phyloP scores from a whole-genome alignment of 2,797 vertebrate species.

The Gastrophryne carolinensis region DNA sequence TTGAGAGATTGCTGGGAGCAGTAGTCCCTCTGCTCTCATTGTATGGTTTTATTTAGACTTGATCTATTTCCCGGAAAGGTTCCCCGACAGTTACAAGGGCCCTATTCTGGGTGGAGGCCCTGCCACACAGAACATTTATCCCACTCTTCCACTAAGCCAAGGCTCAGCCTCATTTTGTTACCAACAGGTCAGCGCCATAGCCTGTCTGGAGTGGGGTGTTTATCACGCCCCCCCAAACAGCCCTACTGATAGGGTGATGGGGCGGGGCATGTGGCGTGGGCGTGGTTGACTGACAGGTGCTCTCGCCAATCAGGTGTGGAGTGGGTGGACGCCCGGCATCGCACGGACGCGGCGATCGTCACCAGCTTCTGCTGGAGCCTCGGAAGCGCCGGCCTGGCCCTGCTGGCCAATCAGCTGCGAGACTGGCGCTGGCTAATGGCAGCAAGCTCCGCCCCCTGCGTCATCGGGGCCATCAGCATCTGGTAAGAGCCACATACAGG shows the following conservation, averaged over 20 bases:
- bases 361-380: neutral
- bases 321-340: conserved; percentile 13
- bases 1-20: too few species aligned
- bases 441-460: neutral
- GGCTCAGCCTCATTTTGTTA: too few species aligned
- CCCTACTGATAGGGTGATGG: neutral
- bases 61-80: too few species aligned
- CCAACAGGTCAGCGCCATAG: too few species aligned
- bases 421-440: conserved; percentile 25
- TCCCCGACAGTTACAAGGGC: too few species aligned
- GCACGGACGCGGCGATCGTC: neutral
- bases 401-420: neutral
- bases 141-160: too few species aligned
- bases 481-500: neutral
- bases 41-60: too few species aligned
- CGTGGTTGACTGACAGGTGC: neutral
- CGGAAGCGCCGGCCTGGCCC: neutral
- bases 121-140: too few species aligned
- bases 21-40: too few species aligned
- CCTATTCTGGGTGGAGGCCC: too few species aligned
- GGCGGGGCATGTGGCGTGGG: neutral
- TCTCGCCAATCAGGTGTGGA: conserved; percentile 3
- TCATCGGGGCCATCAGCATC: neutral
- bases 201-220: too few species aligned
- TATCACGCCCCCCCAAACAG: too few species aligned